Evolutionary conservation across 2,888 invertebrate species (phyloP).

Genomic region (Macaria notata): DNA sequence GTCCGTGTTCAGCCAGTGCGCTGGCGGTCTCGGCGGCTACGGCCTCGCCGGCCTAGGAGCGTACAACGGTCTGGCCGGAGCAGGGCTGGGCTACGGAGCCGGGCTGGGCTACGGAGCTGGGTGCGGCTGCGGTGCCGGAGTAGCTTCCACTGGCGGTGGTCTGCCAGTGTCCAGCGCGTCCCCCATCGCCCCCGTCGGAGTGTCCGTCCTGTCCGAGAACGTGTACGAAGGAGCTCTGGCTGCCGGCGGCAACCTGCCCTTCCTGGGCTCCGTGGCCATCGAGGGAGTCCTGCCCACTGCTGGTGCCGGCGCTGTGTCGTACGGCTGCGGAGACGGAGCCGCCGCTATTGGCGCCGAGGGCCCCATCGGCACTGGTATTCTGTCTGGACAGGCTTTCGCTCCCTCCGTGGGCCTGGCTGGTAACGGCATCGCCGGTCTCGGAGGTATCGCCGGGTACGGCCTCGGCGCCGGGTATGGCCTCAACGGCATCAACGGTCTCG

Average conservation of each 20-base stretch:
- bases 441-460: not conserved
- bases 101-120: conserved; percentile 6
- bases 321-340: conserved; percentile 43
- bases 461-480: too few species aligned
- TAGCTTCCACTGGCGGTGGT: conserved; percentile 31
- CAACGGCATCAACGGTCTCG: conserved; percentile 10
- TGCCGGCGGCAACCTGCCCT: conserved; percentile 42
- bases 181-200: conserved; percentile 37
- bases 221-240: conserved; percentile 39
- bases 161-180: conserved; percentile 40
- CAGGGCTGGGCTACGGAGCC: conserved; percentile 3
- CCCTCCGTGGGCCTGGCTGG: conserved; percentile 13
- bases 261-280: conserved; percentile 39
- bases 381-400: conserved; percentile 12
- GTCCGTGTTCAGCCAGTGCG: conserved; percentile 18
- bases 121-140: conserved; percentile 7
- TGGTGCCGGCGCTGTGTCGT: conserved; percentile 43
- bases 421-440: conserved; percentile 13
- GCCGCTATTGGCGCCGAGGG: conserved; percentile 31
- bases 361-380: conserved; percentile 16
- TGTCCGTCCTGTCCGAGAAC: conserved; percentile 45
- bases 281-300: conserved; percentile 45
- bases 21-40: not conserved
- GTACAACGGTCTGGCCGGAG: conserved; percentile 7
- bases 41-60: not conserved